A percentile compares a stretch with the other conserved stretches of the same genome.
Conservation (phyloP, 2,113 vertebrate species). For the Hystrix cristata region DNA sequence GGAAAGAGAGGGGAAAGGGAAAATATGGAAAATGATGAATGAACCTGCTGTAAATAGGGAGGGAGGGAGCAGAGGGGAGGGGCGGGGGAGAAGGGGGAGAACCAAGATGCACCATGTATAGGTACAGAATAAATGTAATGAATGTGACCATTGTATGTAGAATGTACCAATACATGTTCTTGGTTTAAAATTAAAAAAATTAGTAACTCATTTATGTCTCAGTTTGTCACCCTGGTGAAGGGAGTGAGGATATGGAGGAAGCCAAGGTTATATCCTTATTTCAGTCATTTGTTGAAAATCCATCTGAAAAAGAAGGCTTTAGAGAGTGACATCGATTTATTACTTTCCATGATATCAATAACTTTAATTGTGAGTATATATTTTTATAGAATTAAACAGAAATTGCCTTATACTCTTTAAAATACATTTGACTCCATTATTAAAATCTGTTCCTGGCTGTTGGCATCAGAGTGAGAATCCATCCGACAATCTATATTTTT, state of each 20-base stretch:
- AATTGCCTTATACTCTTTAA: neutral
- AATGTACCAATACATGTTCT: no score
- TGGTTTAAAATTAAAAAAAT: no score
- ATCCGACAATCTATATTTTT: no score
- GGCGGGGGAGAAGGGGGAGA: no score
- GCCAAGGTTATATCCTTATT: neutral
- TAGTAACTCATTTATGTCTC: neutral
- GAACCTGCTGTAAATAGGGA: no score
- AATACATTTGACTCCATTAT: neutral
- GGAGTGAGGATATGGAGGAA: neutral
- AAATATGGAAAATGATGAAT: no score
- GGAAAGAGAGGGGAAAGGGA: no score
- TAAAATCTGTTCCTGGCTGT: neutral
- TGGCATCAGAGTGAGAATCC: neutral
- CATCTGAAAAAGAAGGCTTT: neutral
- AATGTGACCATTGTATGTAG: no score
- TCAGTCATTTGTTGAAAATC: conserved; percentile 12
- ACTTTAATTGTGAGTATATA: neutral
- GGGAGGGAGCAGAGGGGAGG: no score
- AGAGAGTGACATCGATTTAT: neutral
- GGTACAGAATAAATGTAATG: no score
- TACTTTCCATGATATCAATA: neutral
- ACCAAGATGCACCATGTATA: no score
- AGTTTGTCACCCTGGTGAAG: neutral
- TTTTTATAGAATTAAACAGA: neutral